Conservation (phyloP, 2,113 vertebrate species). For the Hypomesus transpacificus region DNA sequence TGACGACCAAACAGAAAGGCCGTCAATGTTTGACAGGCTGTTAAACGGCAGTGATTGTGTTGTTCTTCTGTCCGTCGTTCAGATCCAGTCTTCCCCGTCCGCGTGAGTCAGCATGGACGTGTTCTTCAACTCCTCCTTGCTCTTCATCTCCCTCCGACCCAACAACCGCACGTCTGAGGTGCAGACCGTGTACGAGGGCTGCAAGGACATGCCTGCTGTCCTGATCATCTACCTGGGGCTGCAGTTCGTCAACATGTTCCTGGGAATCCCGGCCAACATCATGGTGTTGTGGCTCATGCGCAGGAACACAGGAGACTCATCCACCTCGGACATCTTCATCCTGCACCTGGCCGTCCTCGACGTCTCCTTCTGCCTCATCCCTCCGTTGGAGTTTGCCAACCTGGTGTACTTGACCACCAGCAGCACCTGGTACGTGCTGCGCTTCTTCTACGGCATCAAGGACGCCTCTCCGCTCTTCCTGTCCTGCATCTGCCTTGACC, state of each 20-base stretch:
- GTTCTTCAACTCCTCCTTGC: constrained; percentile 47
- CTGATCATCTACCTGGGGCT: constrained; percentile 68
- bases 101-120: constrained; percentile 39
- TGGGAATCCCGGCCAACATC: constrained; percentile 72
- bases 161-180: constrained; percentile 29
- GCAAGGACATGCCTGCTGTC: constrained; percentile 53
- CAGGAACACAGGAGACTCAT: constrained; percentile 64
- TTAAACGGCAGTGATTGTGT: too few species aligned
- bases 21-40: too few species aligned
- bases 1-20: too few species aligned
- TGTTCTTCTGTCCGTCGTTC: too few species aligned
- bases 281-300: constrained; percentile 71
- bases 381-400: constrained; percentile 65
- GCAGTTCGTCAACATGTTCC: constrained; percentile 74
- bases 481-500: constrained; percentile 74
- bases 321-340: constrained; percentile 73
- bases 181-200: constrained; percentile 51
- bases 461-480: constrained; percentile 70
- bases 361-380: constrained; percentile 66
- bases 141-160: constrained; percentile 44
- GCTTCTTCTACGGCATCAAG: constrained; percentile 72
- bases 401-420: constrained; percentile 56
- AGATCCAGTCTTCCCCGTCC: background rate
- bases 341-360: constrained; percentile 67
- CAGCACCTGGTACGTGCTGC: constrained; percentile 63